Percentiles rank a stretch among this genome's conserved stretches.
These are phyloP conservation scores for Bombus superbus DNA, from an alignment of 1,140 invertebrate genomes.

Conservation along the genomic window DNA sequence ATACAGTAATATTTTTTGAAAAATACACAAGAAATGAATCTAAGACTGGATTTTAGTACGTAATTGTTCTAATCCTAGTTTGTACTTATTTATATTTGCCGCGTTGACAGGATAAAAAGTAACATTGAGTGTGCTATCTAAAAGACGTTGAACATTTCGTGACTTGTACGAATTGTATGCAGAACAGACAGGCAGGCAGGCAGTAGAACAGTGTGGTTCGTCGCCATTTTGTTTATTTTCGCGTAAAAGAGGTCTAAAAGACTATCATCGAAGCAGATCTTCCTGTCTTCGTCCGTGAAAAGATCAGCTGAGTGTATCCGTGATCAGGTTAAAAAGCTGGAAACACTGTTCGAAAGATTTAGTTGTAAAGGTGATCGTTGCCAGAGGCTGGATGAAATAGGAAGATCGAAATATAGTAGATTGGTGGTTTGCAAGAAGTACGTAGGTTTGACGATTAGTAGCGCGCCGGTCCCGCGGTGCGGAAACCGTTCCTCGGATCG, in stretches of 20 bases:
- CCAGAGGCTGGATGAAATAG: conserved; percentile 9
- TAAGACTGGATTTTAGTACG: not conserved
- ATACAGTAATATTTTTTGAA: not conserved
- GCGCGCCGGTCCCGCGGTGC: conserved; percentile 49
- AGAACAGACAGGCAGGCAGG: conserved; percentile 29
- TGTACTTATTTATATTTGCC: conserved; percentile 17
- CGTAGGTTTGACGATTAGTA: conserved; percentile 43
- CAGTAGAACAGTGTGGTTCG: conserved; percentile 61
- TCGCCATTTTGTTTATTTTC: conserved; percentile 81
- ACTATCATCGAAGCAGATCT: conserved; percentile 45
- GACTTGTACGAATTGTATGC: conserved; percentile 20
- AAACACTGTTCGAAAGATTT: not conserved
- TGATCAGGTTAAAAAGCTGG: conserved; percentile 32
- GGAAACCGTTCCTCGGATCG: conserved; percentile 52
- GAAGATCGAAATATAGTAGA: conserved; percentile 21
- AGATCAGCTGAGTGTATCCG: conserved; percentile 35
- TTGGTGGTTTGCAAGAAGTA: conserved; percentile 29
- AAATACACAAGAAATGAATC: not conserved
- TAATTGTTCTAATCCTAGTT: not conserved
- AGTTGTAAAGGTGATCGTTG: conserved; percentile 1
- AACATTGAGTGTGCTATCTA: conserved; percentile 36
- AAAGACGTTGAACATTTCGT: not conserved
- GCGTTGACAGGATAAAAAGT: not conserved
- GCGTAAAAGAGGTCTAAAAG: conserved; percentile 64
- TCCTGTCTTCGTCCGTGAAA: conserved; percentile 29